These are phyloP conservation scores for Hippocampus abdominalis DNA, from an alignment of 2,113 vertebrate species.

Conservation along the genomic window DNA sequence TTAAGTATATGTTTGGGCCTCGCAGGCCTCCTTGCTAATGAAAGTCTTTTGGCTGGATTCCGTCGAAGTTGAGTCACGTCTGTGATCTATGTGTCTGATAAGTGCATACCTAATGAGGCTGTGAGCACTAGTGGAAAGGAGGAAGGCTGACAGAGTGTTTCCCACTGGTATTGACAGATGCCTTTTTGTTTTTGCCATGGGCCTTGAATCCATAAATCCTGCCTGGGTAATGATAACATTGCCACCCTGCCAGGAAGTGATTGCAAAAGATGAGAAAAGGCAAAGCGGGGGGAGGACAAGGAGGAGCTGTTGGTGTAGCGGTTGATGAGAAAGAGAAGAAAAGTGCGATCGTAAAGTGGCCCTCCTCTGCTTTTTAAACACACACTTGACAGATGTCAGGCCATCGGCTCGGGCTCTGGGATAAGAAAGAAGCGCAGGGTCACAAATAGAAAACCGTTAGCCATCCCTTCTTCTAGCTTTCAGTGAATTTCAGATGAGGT, in stretches of 20 bases:
- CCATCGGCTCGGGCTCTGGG: conserved; percentile 56
- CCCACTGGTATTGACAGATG: conserved; percentile 99
- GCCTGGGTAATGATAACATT: conserved; percentile 90
- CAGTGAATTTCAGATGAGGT: conserved; percentile 31
- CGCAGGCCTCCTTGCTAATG: conserved; percentile 82
- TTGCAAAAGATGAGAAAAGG: conserved; percentile 71
- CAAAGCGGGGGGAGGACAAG: conserved; percentile 39
- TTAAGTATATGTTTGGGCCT: conserved; percentile 55
- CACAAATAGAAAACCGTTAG: conserved; percentile 62
- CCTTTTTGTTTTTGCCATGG: conserved; percentile 93
- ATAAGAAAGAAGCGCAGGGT: conserved; percentile 56
- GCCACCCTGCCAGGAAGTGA: conserved; percentile 90
- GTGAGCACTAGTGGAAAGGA: conserved; percentile 77
- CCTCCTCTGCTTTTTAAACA: conserved; percentile 65
- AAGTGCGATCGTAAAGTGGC: conserved; percentile 49
- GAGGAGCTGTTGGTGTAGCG: conserved; percentile 57
- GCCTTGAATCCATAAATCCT: conserved; percentile 95
- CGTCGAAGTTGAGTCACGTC: conserved; percentile 95
- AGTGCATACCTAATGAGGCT: conserved; percentile 98
- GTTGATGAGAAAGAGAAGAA: conserved; percentile 55
- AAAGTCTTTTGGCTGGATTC: conserved; percentile 94
- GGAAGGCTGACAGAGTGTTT: conserved; percentile 75
- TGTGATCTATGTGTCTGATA: conserved; percentile 98
- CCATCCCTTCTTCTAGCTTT: conserved; percentile 44
- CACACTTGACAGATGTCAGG: conserved; percentile 69